phyloP scores from a whole-genome alignment of 2,113 vertebrate genomes.

The Tychaedon coryphoeus region DNA sequence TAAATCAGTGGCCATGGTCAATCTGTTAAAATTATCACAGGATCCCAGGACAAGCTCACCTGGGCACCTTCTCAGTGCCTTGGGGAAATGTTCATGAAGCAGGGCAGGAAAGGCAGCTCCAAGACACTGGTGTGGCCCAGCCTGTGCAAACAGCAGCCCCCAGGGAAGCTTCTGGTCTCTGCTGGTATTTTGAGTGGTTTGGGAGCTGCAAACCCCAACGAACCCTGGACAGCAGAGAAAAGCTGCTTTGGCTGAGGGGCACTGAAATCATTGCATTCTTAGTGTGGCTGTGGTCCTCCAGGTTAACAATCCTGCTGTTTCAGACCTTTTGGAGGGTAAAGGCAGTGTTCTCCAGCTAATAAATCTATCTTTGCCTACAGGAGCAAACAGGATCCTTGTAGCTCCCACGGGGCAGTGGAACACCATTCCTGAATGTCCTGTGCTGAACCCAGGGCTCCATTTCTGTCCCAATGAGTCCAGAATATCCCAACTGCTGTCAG shows the following conservation, averaged over 20 bases:
- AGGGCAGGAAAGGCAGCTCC: not conserved
- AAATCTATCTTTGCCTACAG: not conserved
- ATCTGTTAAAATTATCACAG: not conserved
- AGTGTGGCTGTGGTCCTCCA: not conserved
- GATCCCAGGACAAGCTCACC: not conserved
- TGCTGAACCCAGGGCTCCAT: not conserved
- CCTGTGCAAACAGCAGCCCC: not conserved
- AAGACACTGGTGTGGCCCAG: not conserved
- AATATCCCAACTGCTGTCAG: accelerated
- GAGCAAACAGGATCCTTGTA: not conserved
- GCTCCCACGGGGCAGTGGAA: not conserved
- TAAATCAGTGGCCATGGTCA: not conserved
- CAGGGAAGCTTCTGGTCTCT: not conserved
- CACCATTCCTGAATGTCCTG: not conserved
- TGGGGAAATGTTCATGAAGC: not conserved
- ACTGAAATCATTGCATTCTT: not conserved
- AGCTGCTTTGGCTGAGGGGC: not conserved
- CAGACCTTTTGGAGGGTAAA: not conserved
- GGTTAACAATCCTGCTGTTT: not conserved
- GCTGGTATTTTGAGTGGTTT: not conserved
- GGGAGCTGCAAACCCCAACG: not conserved
- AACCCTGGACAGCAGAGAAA: not conserved
- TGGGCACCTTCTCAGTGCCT: not conserved
- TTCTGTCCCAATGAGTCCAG: accelerated
- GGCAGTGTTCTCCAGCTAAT: not conserved